Percentiles rank a stretch among this genome's conserved stretches.
Evolutionary conservation across 2,113 vertebrate species (phyloP).

Genomic region (Rissa tridactyla): DNA sequence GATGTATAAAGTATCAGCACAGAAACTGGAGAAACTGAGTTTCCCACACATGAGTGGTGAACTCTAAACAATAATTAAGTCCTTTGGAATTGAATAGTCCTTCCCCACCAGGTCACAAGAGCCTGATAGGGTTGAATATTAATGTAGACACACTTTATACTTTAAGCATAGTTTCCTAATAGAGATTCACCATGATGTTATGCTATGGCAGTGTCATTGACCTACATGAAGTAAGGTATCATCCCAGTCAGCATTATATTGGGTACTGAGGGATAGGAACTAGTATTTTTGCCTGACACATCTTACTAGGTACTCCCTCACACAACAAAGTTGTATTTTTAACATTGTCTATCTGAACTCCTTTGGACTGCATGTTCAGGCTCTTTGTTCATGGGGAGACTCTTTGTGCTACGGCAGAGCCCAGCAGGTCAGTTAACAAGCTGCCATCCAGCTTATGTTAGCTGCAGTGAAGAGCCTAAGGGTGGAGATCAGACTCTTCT

Average conservation of each 20-base stretch:
- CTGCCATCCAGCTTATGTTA: neutral
- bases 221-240: neutral
- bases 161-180: neutral
- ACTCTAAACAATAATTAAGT: neutral
- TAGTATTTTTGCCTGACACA: neutral
- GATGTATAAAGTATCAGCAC: neutral
- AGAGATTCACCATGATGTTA: neutral
- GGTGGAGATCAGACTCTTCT: neutral
- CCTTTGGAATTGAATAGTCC: neutral
- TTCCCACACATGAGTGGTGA: neutral
- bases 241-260: neutral
- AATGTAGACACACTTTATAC: neutral
- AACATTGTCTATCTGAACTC: neutral
- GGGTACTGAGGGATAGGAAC: neutral
- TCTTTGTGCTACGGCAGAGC: neutral
- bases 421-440: neutral
- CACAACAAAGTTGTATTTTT: neutral
- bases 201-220: neutral
- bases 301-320: neutral
- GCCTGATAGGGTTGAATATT: neutral
- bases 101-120: neutral
- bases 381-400: neutral
- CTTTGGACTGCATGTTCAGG: neutral
- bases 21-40: neutral
- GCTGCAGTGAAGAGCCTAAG: neutral